Evolutionary conservation across 2,113 vertebrate genomes (phyloP), one percentile per base, ranked within the genome.

Genomic region (Epinephelus cyanopodus): DNA sequence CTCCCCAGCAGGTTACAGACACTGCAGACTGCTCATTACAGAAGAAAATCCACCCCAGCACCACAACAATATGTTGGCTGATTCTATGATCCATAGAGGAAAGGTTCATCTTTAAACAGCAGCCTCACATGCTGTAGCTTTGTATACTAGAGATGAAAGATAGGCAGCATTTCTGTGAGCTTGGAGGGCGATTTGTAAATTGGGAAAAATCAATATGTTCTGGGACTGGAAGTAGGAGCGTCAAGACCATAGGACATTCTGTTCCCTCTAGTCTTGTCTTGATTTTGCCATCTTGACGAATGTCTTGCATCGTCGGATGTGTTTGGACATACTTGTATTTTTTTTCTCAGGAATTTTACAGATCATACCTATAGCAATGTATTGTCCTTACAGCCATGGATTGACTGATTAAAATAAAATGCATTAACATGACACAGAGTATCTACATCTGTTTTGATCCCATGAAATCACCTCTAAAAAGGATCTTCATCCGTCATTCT

Each of bases 1-100:
- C 81, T 84, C 77, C 70, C 76, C 86, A 88, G 87, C 91, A 89
- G 90, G 86, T 82, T 85, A 62, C 82, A 87, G 85, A 84, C 78
- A 69, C 73, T 84, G 78, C 84, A 81, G 81, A 81, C 78, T 77
- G 67, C 82, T 92, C 87, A 83, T 88, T 87, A 88, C 19, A 54
- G 75, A 25, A 64, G 56, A 79, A 82, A 83, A 89, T 80, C 73
- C 72, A 66, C 47, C 84, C 48, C 42, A 53, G 69, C 72, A 60
- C 50, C 48, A 52, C 70, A 52, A 57, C 27, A 7, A 19, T 45
- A 63, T 45, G 58, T n/a, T 54, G 19, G n/a, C 42, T 56, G 9
- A 68, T 75, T 73, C 37, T 70, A 7, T 83, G 53, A 74, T 64
- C 18, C 27, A 45, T 71, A 61, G 66, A 70, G 42, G 8, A 58